Evolutionary conservation across 2,113 vertebrate species (phyloP), one percentile per base, ranked within the genome.

Genomic region (Prionailurus viverrinus): DNA sequence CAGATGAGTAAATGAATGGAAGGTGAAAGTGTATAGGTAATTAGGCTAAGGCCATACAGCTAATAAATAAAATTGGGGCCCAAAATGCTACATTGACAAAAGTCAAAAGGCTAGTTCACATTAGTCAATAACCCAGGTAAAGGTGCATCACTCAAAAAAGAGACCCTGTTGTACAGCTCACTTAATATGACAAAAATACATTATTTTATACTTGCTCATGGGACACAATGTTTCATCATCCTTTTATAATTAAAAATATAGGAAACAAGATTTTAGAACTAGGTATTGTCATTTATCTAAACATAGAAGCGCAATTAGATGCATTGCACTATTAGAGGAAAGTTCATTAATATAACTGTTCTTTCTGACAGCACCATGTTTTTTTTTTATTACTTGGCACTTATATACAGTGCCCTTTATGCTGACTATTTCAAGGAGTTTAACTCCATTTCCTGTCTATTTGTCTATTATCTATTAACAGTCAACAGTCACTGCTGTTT

Each of bases 401-500:
- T 80, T 79, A 58, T 69, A 23, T 85, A 21, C 18, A 39, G 7
- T 71, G 12, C 71, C 39, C 79, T 80, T 85, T 15, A 80, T 80
- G 39, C 3, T 39, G 69, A 95, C n/a, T 66, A 41, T 90, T 90
- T 90, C 68, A 90, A 89, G 41, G 23, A 78, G 25, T 91, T 95
- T 91, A 95, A 84, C 71, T 31, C 68, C 36, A 78, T 84, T 69
- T 85, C 51, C 39, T 45, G 18, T 84, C 41, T 89, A 23, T 71
- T 31, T 66, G 65, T 65, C 63, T 25, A 12, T 18, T 55, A 66
- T 73, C 11, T 61, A 74, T 41, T 27, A 25, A 41, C 6, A 69
- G 13, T 86, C 71, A 79, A 25, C 36, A 48, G 4, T 71, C 41
- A 85, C 25, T 85, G 39, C 51, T 91, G 7, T 88, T 95, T 23